Evolutionary conservation across 1,140 invertebrate genomes (phyloP), one percentile per base, ranked within the genome.

Genomic region (Arion vulgaris): DNA sequence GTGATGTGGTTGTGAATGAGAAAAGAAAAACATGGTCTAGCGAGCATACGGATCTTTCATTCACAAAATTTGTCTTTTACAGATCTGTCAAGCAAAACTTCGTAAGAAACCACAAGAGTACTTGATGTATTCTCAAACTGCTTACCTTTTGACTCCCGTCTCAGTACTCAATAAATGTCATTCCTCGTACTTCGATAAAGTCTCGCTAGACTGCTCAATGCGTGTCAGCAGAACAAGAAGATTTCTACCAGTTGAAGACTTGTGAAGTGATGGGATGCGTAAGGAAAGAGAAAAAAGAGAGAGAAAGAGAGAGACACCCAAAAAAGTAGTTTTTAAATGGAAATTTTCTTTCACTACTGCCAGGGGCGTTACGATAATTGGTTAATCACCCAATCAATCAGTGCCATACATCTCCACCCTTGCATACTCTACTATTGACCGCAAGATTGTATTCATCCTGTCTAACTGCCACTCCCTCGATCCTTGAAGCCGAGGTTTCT

Each of bases 111-210:
- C 62, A 15, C n/a, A 34, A 66, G 62, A 32, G 17, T 32, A 28
- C 62, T 66, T 66, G 5, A 66, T 32, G 28, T 66, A 32, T 23
- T 28, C 11, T 17, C 32, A 34, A 4, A 5, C 28, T 17, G 62
- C 62, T 66, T 66, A 66, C 62, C 62, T 66, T 66, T 66, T 66
- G 62, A 66, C 62, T 66, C 28, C n/a, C 17, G 28, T 7, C 28
- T 32, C 62, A 28, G 28, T 11, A 23, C 9, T 32, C 32, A 66
- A 66, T 66, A 66, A 66, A 66, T 66, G 62, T 66, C 62, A 28
- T 32, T 66, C 9, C 4, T 2, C 7, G 62, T 9, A 32, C n/a
- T 23, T 2, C 11, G 17, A 66, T 32, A 66, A n/a, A 5, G 62
- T 66, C 32, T 28, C 62, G 62, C 62, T 7, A 7, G 2, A 28